phyloP scores from a whole-genome alignment of 2,797 vertebrate genomes.

The Enteromius viviparus region DNA sequence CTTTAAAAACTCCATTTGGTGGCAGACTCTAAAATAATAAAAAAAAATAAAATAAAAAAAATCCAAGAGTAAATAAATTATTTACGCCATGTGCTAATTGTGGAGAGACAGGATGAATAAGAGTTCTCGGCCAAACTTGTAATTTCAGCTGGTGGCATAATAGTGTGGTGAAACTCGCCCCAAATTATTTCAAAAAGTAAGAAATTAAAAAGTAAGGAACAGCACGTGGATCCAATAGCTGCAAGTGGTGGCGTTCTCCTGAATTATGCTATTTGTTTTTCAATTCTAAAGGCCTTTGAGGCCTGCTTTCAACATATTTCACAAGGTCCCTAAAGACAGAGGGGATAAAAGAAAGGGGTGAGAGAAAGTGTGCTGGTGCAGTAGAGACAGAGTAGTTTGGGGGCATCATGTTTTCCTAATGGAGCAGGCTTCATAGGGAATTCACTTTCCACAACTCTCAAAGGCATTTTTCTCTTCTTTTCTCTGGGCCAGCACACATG shows the following conservation, averaged over 20 bases:
- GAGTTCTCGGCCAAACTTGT: constrained; percentile 36
- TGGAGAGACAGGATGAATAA: constrained; percentile 38
- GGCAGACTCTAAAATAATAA: not conserved
- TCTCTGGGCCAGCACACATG: constrained; percentile 3
- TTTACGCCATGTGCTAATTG: constrained; percentile 55
- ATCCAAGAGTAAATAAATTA: not conserved
- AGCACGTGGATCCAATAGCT: constrained; percentile 57
- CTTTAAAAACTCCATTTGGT: not conserved
- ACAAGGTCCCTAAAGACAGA: constrained; percentile 61
- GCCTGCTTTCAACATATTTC: constrained; percentile 74
- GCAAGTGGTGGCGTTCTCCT: constrained; percentile 67
- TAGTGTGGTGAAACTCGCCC: constrained; percentile 41
- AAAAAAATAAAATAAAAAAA: not conserved
- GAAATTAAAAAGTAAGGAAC: constrained; percentile 26
- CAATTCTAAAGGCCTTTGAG: constrained; percentile 66
- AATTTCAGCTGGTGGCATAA: constrained; percentile 43
- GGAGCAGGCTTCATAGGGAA: constrained; percentile 46
- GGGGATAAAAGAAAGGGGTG: constrained; percentile 35
- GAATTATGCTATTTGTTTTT: constrained; percentile 78
- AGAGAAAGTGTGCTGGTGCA: constrained; percentile 22
- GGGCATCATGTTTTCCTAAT: constrained; percentile 59
- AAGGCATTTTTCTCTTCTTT: constrained; percentile 33
- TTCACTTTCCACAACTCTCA: constrained; percentile 28
- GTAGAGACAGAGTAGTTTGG: constrained; percentile 35
- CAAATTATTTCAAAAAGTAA: constrained; percentile 57